These are phyloP conservation scores for Nerophis lumbriciformis DNA, from an alignment of 2,113 vertebrate species.

Conservation along the genomic window DNA sequence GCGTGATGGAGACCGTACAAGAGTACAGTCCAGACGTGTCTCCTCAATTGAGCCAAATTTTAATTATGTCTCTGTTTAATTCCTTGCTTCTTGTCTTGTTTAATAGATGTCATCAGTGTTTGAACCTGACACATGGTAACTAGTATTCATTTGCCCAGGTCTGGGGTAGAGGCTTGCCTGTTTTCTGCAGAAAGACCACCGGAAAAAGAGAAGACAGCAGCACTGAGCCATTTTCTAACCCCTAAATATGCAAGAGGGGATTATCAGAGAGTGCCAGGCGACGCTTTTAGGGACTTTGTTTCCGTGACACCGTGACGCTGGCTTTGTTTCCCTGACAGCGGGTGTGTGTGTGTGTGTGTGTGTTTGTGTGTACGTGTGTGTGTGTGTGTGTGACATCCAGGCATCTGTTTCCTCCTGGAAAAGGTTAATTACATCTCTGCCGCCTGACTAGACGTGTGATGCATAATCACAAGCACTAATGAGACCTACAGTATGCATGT, in stretches of 20 bases:
- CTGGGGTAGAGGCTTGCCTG: too few relatives aligned
- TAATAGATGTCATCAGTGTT: too few relatives aligned
- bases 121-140: too few relatives aligned
- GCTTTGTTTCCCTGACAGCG: slow-evolving; percentile 67
- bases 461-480: slow-evolving; percentile 72
- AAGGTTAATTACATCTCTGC: slow-evolving; percentile 76
- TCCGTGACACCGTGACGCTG: slow-evolving; percentile 65
- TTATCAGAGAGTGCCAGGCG: slow-evolving; percentile 70
- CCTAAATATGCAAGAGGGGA: slow-evolving; percentile 63
- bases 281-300: slow-evolving; percentile 67
- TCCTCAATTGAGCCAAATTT: too few relatives aligned
- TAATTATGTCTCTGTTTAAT: too few relatives aligned
- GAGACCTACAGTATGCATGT: slow-evolving; percentile 45
- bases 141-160: too few relatives aligned
- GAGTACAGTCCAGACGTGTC: too few relatives aligned
- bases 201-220: slow-evolving; percentile 12
- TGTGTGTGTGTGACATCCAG: slow-evolving; percentile 52
- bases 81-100: too few relatives aligned
- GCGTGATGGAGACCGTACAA: too few relatives aligned
- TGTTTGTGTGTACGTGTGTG: slow-evolving; percentile 3
- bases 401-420: slow-evolving; percentile 75
- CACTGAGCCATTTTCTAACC: slow-evolving; percentile 47
- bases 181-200: slow-evolving; percentile 6
- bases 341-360: slow-evolving; percentile 51
- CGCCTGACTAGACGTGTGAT: slow-evolving; percentile 66